These are phyloP conservation scores for Epinephelus moara DNA, from an alignment of 2,113 vertebrate genomes.

Conservation along the genomic window DNA sequence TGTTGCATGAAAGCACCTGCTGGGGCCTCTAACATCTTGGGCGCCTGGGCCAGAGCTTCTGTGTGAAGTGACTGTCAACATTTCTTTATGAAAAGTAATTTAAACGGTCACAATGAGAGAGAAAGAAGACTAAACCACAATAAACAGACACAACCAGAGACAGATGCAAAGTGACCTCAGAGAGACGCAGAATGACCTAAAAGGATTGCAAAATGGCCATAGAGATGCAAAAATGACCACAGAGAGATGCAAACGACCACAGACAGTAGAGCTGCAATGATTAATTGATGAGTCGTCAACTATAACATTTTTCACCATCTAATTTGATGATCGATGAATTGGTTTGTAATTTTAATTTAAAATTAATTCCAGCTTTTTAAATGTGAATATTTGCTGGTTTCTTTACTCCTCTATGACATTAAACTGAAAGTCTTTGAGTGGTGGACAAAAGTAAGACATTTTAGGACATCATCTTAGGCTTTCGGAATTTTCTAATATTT, in stretches of 20 bases:
- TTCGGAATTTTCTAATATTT: too few species aligned
- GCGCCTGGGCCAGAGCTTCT: neutral
- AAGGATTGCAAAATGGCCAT: neutral
- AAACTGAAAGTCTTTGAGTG: too few species aligned
- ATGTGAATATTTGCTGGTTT: too few species aligned
- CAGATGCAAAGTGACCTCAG: too few species aligned
- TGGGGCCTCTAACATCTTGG: neutral
- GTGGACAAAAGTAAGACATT: too few species aligned
- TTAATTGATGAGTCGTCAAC: too few species aligned
- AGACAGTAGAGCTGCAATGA: neutral
- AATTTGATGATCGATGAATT: too few species aligned
- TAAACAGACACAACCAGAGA: neutral
- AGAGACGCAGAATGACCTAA: neutral
- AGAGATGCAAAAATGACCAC: neutral
- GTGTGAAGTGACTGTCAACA: neutral
- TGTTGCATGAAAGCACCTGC: neutral
- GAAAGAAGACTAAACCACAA: neutral
- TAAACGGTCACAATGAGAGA: neutral
- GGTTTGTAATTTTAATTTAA: too few species aligned
- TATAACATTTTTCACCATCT: too few species aligned
- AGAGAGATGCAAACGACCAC: neutral
- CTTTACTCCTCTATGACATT: too few species aligned
- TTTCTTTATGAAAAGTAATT: neutral
- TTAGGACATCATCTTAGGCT: too few species aligned
- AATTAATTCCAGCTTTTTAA: too few species aligned